Evolutionary conservation across 2,888 invertebrate genomes (phyloP).

Genomic region (Heliconius charithonia): DNA sequence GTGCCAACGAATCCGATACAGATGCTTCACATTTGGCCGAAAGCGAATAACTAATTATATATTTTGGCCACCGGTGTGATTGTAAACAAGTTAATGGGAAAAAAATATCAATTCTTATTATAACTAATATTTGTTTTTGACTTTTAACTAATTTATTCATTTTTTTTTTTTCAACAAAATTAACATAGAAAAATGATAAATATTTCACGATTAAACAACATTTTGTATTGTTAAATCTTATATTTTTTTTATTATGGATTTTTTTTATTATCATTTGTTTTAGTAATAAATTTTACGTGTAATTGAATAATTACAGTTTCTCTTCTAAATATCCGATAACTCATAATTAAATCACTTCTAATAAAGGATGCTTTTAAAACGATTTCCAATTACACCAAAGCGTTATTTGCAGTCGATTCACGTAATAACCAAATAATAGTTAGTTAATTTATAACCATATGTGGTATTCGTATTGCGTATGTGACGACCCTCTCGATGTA

Average conservation of each 20-base stretch:
- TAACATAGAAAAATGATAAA: too few relatives aligned
- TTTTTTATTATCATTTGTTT: too few relatives aligned
- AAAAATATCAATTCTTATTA: too few relatives aligned
- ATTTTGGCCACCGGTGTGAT: conserved; percentile 47
- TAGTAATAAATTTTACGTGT: background rate
- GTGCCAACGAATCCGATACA: conserved; percentile 31
- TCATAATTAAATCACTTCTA: conserved; percentile 22
- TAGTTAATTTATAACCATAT: conserved; percentile 41
- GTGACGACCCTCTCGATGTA: conserved; percentile 49
- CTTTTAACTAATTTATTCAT: too few relatives aligned
- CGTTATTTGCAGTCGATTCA: conserved; percentile 36
- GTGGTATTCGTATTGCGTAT: conserved; percentile 42
- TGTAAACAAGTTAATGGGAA: conserved; percentile 24
- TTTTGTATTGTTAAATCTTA: too few relatives aligned
- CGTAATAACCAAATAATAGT: conserved; percentile 41
- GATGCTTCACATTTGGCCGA: conserved; percentile 41
- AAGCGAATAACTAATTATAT: conserved; percentile 47
- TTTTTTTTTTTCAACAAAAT: too few relatives aligned
- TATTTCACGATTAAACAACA: too few relatives aligned
- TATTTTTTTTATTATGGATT: too few relatives aligned
- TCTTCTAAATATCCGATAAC: background rate
- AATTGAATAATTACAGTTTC: background rate
- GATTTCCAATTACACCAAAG: conserved; percentile 12
- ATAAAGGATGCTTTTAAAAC: conserved; percentile 26
- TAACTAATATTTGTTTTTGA: too few relatives aligned